Percentiles rank a stretch among this genome's conserved stretches.
These are phyloP conservation scores for Ciconia boyciana DNA, from an alignment of 2,113 vertebrate species.

Conservation along the genomic window DNA sequence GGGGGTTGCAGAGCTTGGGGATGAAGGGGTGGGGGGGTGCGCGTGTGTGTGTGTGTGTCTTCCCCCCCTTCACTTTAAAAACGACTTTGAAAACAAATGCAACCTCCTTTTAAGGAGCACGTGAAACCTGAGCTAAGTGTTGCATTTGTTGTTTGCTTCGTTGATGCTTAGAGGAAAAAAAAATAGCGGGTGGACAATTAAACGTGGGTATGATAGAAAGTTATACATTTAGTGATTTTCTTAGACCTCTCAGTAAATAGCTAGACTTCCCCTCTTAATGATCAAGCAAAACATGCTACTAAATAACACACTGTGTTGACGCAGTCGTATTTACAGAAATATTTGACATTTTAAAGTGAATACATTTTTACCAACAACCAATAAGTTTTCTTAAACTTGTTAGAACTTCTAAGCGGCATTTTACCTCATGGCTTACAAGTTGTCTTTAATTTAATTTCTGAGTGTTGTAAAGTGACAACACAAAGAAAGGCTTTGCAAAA, in stretches of 20 bases:
- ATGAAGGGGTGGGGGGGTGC: too few relatives aligned
- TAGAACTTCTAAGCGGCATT: neutral
- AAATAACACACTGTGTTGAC: neutral
- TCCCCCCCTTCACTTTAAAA: neutral
- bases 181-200: neutral
- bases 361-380: neutral
- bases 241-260: fast-evolving
- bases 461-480: neutral
- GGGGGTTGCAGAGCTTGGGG: neutral
- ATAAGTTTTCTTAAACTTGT: neutral
- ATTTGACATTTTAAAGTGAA: neutral
- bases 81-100: neutral
- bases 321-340: neutral
- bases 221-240: neutral
- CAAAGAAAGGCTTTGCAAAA: neutral
- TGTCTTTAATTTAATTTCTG: neutral
- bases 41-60: too few relatives aligned
- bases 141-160: fast-evolving
- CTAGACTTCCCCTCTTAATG: neutral
- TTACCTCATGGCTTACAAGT: neutral
- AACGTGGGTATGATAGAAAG: neutral
- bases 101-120: neutral
- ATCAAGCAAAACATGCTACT: neutral
- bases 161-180: neutral
- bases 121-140: neutral